These are phyloP conservation scores for Chamaetylas fuelleborni DNA, from an alignment of 2,113 vertebrate species.

Conservation along the genomic window DNA sequence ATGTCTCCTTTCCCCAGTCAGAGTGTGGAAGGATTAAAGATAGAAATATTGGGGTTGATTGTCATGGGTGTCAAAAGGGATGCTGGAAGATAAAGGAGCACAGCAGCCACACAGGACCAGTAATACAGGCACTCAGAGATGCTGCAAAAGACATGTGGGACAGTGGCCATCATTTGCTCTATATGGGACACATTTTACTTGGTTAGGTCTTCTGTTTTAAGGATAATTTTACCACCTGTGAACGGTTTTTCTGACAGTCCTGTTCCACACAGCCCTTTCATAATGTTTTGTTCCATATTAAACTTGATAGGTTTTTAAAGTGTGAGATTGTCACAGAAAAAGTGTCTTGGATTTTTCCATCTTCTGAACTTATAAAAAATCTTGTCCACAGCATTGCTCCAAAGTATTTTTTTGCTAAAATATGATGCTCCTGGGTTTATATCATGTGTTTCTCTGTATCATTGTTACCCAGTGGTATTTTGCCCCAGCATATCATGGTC, in stretches of 20 bases:
- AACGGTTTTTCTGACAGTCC: background rate
- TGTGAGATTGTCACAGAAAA: background rate
- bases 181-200: background rate
- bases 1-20: background rate
- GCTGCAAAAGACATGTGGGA: background rate
- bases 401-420: background rate
- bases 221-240: background rate
- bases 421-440: background rate
- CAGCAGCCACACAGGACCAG: background rate
- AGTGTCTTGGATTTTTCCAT: background rate
- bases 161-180: background rate
- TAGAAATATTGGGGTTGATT: background rate
- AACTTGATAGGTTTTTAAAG: background rate
- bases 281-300: background rate
- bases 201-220: background rate
- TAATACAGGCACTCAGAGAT: background rate
- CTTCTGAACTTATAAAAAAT: background rate
- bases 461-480: background rate
- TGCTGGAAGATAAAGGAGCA: background rate
- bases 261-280: background rate
- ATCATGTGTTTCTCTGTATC: background rate
- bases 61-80: background rate
- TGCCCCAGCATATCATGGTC: fast-evolving
- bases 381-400: background rate
- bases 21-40: background rate